These are phyloP conservation scores for Caenorhabditis brenneri DNA, from an alignment of 1,140 invertebrate genomes.

Conservation along the genomic window DNA sequence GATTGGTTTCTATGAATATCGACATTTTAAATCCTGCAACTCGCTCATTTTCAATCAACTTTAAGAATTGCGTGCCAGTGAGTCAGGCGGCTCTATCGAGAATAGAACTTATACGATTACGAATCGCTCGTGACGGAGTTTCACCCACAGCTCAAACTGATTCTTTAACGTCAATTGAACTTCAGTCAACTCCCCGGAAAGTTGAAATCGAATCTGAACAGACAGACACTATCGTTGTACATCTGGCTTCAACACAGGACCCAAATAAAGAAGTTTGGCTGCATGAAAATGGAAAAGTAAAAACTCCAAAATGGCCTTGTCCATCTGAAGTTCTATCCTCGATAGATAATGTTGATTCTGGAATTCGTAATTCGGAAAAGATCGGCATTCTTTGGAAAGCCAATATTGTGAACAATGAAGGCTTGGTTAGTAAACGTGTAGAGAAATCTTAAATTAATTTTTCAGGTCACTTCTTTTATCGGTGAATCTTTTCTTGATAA, in stretches of 20 bases:
- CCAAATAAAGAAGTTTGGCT: neutral
- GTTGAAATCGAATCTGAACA: constrained; percentile 11
- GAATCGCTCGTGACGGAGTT: neutral
- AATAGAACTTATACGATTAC: neutral
- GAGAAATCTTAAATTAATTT: neutral
- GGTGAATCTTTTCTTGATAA: constrained; percentile 39
- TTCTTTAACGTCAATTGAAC: neutral
- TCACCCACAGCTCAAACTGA: neutral
- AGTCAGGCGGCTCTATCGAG: constrained; percentile 6
- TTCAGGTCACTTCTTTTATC: constrained; percentile 10
- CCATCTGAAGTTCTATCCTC: neutral
- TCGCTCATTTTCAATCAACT: neutral
- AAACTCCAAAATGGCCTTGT: neutral
- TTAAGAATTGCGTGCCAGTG: neutral
- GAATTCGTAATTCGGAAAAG: neutral
- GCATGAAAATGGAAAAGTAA: neutral
- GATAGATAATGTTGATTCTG: neutral
- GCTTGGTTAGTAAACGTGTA: neutral
- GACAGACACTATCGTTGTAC: neutral
- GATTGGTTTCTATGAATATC: neutral
- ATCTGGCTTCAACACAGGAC: neutral
- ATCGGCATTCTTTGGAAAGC: constrained; percentile 35
- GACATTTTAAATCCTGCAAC: neutral
- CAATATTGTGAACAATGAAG: constrained; percentile 37
- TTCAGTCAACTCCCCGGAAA: neutral